Evolutionary conservation across 2,797 vertebrate genomes (phyloP).

Genomic region (Odontamblyopus lacepedii): DNA sequence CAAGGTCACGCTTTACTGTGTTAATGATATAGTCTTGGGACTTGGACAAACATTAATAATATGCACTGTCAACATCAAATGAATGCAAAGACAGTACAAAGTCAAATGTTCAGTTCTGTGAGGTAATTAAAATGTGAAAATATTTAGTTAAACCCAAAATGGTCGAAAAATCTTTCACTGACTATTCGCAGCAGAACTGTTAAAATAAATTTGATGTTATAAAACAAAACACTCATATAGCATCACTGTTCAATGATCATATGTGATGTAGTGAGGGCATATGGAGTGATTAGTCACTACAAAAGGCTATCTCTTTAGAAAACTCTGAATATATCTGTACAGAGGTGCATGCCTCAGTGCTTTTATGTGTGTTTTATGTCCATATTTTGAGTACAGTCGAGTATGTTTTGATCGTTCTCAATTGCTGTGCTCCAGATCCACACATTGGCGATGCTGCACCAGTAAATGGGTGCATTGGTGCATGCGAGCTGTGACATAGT

Average conservation of each 20-base stretch:
- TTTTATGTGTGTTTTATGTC: slow-evolving; percentile 27
- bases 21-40: neutral
- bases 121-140: slow-evolving; percentile 15
- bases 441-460: slow-evolving; percentile 58
- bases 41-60: neutral
- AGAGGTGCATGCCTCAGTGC: slow-evolving; percentile 46
- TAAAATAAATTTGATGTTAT: slow-evolving; percentile 16
- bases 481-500: slow-evolving; percentile 68
- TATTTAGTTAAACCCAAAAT: slow-evolving; percentile 7
- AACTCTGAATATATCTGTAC: slow-evolving; percentile 34
- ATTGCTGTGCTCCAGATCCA: slow-evolving; percentile 67
- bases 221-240: slow-evolving; percentile 31
- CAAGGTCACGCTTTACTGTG: neutral
- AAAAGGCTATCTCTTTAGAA: slow-evolving; percentile 43
- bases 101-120: neutral
- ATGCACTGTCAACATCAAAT: neutral
- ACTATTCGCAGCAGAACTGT: slow-evolving; percentile 47
- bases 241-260: slow-evolving; percentile 11
- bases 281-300: slow-evolving; percentile 39
- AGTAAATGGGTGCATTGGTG: slow-evolving; percentile 67
- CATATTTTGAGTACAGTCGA: slow-evolving; percentile 39
- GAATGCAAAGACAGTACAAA: neutral
- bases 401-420: slow-evolving; percentile 76
- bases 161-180: slow-evolving; percentile 17
- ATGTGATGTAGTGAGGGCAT: slow-evolving; percentile 42